phyloP scores from a whole-genome alignment of 2,797 vertebrate genomes.

The Euthynnus affinis region DNA sequence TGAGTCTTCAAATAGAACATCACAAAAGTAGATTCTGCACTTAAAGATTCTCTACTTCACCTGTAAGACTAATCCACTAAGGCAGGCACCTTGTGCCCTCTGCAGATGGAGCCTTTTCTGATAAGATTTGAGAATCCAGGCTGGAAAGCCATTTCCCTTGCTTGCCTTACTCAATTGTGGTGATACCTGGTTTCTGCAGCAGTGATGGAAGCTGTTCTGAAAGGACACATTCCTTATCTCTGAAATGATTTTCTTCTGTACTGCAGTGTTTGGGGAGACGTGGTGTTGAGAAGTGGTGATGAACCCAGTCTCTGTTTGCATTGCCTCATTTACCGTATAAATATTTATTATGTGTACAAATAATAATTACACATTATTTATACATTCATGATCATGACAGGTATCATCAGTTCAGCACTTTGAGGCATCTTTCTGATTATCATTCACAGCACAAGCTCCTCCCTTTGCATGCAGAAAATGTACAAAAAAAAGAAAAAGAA shows the following conservation, averaged over 20 bases:
- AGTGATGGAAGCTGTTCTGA: slow-evolving; percentile 18
- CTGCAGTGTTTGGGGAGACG: background rate
- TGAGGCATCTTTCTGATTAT: background rate
- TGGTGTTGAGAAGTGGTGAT: slow-evolving; percentile 6
- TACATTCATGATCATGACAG: slow-evolving; percentile 20
- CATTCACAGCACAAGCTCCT: background rate
- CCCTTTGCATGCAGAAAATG: background rate
- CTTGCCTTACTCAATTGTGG: slow-evolving; percentile 10
- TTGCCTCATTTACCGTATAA: background rate
- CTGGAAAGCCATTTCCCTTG: slow-evolving; percentile 16
- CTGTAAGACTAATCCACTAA: slow-evolving; percentile 20
- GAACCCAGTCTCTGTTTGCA: slow-evolving; percentile 3
- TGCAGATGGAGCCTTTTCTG: slow-evolving; percentile 27
- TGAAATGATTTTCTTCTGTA: background rate
- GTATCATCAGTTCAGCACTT: slow-evolving; percentile 7
- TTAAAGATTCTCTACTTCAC: background rate
- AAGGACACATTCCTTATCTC: slow-evolving; percentile 20
- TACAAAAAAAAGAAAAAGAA: too few relatives aligned
- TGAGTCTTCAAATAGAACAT: slow-evolving; percentile 4
- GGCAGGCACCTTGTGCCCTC: slow-evolving; percentile 11
- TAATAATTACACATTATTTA: slow-evolving; percentile 36
- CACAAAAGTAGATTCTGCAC: background rate
- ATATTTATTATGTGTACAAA: slow-evolving; percentile 28
- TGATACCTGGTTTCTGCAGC: slow-evolving; percentile 9
- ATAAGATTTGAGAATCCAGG: slow-evolving; percentile 13